These are phyloP conservation scores for Kryptolebias ocellatus DNA, from an alignment of 2,797 vertebrate genomes.

Conservation along the genomic window DNA sequence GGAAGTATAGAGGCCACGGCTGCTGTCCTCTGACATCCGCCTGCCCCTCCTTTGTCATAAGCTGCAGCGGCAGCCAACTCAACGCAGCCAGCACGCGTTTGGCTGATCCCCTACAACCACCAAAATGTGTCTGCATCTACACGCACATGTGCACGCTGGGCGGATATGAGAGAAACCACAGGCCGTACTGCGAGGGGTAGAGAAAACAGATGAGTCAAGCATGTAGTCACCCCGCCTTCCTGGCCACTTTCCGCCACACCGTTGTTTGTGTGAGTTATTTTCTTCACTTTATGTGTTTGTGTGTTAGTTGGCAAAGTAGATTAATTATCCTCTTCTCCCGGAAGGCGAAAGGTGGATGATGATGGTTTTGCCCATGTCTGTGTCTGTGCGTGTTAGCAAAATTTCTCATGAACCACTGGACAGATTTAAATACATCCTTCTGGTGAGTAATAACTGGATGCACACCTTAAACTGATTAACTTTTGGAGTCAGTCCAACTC, in stretches of 20 bases:
- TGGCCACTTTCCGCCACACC: constrained; percentile 59
- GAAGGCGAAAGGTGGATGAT: too few species aligned
- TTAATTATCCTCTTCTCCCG: not conserved
- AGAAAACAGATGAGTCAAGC: constrained; percentile 85
- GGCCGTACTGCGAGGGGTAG: constrained; percentile 59
- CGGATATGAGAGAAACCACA: constrained; percentile 71
- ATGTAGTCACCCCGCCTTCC: constrained; percentile 74
- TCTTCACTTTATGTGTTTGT: constrained; percentile 14
- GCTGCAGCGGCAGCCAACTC: constrained; percentile 56
- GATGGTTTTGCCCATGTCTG: too few species aligned
- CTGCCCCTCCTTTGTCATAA: constrained; percentile 64
- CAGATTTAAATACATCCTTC: too few species aligned
- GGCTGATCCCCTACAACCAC: constrained; percentile 69
- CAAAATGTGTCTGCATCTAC: constrained; percentile 46
- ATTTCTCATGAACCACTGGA: too few species aligned
- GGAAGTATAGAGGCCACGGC: constrained; percentile 45
- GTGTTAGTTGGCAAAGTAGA: not conserved
- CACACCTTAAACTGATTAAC: too few species aligned
- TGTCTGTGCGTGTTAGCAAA: too few species aligned
- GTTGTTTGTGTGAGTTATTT: constrained; percentile 49
- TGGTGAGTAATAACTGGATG: too few species aligned
- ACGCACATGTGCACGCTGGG: constrained; percentile 32
- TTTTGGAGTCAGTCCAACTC: too few species aligned
- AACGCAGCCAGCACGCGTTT: constrained; percentile 62
- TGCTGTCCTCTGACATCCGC: constrained; percentile 62